Evolutionary conservation across 2,113 vertebrate genomes (phyloP).

Genomic region (Centropristis striata): DNA sequence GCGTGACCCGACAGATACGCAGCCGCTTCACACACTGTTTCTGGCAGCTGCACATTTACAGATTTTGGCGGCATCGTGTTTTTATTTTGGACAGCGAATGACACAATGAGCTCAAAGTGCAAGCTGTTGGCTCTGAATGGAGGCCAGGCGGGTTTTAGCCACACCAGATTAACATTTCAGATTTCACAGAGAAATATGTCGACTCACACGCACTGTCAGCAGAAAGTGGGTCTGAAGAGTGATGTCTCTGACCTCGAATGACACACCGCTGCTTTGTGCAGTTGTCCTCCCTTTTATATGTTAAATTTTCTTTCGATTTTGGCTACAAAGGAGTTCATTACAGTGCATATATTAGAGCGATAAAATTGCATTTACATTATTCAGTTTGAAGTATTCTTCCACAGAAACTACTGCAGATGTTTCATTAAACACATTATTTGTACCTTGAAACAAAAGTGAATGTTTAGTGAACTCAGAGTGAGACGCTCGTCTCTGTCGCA

Average conservation of each 20-base stretch:
- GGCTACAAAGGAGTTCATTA: background rate
- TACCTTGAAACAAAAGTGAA: background rate
- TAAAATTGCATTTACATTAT: background rate
- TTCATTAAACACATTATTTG: too few species aligned
- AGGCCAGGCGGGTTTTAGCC: constrained; percentile 41
- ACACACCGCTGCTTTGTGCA: background rate
- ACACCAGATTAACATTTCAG: constrained; percentile 47
- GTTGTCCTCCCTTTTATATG: background rate
- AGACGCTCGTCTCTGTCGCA: background rate
- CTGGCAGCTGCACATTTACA: constrained; percentile 50
- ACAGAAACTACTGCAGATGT: background rate
- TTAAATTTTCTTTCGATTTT: background rate
- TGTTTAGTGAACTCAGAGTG: background rate
- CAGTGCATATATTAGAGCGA: background rate
- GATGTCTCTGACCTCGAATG: background rate
- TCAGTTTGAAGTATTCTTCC: background rate
- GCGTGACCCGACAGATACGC: constrained; percentile 31
- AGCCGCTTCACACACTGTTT: constrained; percentile 35
- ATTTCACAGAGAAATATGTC: constrained; percentile 18
- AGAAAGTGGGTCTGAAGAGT: background rate
- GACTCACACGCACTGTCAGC: background rate
- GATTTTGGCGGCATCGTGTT: constrained; percentile 34
- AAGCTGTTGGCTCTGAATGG: constrained; percentile 48
- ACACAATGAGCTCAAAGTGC: constrained; percentile 53
- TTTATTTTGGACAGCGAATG: constrained; percentile 48